Conservation (phyloP, 2,797 vertebrate species). For the Urocyon cinereoargenteus region DNA sequence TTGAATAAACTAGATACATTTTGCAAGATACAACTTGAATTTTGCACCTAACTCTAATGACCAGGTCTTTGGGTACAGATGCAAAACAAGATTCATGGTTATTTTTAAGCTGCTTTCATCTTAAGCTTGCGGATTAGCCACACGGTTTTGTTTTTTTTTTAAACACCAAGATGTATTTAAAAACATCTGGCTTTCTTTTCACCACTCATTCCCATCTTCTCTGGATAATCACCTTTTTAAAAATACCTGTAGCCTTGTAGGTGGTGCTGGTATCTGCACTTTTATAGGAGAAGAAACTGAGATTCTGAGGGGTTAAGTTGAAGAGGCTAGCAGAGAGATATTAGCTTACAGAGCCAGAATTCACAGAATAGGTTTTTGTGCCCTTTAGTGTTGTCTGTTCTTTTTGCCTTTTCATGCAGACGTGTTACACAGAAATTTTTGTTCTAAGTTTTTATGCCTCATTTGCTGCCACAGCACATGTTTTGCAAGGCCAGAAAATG, state of each 20-base stretch:
- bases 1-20: conserved; percentile 56
- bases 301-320: conserved; percentile 37
- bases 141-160: not conserved
- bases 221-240: conserved; percentile 48
- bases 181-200: conserved; percentile 63
- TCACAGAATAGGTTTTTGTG: not conserved
- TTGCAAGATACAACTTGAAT: conserved; percentile 53
- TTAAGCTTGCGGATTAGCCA: conserved; percentile 55
- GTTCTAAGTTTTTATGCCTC: not conserved
- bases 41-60: conserved; percentile 52
- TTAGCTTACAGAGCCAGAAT: not conserved
- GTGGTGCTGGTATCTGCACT: conserved; percentile 43
- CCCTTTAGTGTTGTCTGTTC: conserved; percentile 28
- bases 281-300: conserved; percentile 54
- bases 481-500: conserved; percentile 67
- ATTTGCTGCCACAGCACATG: conserved; percentile 13
- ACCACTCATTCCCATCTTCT: conserved; percentile 47
- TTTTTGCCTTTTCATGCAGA: conserved; percentile 30
- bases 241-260: conserved; percentile 32
- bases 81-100: conserved; percentile 52
- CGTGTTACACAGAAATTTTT: conserved; percentile 54
- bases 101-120: conserved; percentile 68
- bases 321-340: conserved; percentile 43
- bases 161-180: conserved; percentile 62
- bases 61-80: conserved; percentile 49